phyloP scores from a whole-genome alignment of 2,113 vertebrate genomes.

The Gallinago paraguaiae region DNA sequence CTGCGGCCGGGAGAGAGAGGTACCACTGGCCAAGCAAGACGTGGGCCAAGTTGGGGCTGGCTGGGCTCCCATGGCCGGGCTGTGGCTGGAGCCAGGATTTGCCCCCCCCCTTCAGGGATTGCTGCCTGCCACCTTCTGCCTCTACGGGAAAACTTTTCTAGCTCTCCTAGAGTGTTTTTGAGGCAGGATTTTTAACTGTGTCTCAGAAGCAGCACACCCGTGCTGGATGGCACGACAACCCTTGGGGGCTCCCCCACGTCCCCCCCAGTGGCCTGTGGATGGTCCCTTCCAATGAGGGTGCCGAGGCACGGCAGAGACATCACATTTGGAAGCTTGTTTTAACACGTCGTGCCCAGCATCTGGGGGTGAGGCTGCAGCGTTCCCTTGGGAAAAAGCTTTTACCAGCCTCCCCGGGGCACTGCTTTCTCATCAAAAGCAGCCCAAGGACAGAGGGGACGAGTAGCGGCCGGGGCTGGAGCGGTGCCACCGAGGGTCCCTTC shows the following conservation, averaged over 20 bases:
- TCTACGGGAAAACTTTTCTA: not conserved
- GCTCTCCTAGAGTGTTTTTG: not conserved
- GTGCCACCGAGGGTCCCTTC: not conserved
- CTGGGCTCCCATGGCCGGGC: rapidly evolving
- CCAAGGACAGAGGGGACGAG: not conserved
- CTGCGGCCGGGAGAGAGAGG: not conserved
- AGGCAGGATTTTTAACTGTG: not conserved
- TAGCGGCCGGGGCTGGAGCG: rapidly evolving
- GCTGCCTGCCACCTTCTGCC: not conserved
- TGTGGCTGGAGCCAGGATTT: not conserved
- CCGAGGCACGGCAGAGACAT: rapidly evolving
- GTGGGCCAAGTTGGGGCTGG: not conserved
- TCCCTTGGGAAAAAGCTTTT: not conserved
- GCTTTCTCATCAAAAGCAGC: not conserved
- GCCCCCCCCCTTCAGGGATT: not conserved
- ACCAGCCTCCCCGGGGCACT: not conserved
- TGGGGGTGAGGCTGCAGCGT: not conserved
- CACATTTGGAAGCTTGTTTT: not conserved
- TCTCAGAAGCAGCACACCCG: not conserved
- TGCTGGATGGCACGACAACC: not conserved
- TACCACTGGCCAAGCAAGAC: rapidly evolving
- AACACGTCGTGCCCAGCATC: not conserved
- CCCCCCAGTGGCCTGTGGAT: rapidly evolving
- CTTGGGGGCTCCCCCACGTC: rapidly evolving
- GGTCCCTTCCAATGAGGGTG: rapidly evolving